Conservation (phyloP, 2,797 vertebrate genomes). For the Poeciliopsis infans region DNA sequence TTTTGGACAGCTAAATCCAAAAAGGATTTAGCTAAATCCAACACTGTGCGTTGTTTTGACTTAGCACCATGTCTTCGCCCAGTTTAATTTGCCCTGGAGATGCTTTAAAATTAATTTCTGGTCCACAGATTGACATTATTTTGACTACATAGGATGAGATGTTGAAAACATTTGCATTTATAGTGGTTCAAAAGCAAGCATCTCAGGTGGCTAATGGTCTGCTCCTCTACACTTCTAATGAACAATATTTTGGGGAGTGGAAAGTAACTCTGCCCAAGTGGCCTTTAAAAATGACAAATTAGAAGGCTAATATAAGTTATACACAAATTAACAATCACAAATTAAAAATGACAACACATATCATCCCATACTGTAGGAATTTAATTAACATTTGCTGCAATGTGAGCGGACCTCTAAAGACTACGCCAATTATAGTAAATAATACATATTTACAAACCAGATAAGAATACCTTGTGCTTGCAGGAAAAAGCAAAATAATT, state of each 20-base stretch:
- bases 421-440: neutral
- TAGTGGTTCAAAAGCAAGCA: constrained; percentile 6
- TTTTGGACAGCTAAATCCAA: neutral
- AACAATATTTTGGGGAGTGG: constrained; percentile 1
- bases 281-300: constrained; percentile 19
- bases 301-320: neutral
- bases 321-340: neutral
- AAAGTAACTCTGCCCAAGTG: constrained; percentile 2
- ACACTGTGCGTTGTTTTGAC: neutral
- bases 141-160: constrained; percentile 3
- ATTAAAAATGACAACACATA: neutral
- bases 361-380: neutral
- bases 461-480: neutral
- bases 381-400: neutral
- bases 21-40: neutral
- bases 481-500: neutral
- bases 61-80: neutral
- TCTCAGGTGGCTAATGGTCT: constrained; percentile 7
- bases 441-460: neutral
- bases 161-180: constrained; percentile 13
- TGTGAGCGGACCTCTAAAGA: neutral
- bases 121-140: constrained; percentile 1
- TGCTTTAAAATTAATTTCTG: constrained; percentile 6
- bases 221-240: constrained; percentile 12
- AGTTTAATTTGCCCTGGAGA: constrained; percentile 7